Conservation (phyloP, 2,888 invertebrate species). For the Sesia bembeciformis region DNA sequence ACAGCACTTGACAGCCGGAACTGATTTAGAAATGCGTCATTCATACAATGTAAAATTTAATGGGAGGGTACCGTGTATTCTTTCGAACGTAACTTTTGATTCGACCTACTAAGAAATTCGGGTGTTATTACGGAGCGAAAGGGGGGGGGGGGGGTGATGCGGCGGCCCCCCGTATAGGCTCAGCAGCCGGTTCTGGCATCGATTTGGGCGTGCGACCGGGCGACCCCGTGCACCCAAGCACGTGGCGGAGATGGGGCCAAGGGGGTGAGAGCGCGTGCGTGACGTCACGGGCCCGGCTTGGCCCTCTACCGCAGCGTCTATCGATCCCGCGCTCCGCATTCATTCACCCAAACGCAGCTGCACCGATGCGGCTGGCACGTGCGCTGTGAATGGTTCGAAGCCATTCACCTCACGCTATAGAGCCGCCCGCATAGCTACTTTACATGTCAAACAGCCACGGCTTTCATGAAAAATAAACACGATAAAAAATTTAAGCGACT, state of each 20-base stretch:
- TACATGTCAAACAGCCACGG: slow-evolving; percentile 7
- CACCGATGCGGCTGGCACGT: slow-evolving; percentile 6
- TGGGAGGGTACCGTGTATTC: no score
- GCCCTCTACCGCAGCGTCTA: slow-evolving; percentile 28
- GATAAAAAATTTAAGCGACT: background rate
- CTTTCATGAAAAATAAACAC: background rate
- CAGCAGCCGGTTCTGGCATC: background rate
- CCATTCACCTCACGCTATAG: slow-evolving; percentile 9
- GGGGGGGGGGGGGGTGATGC: no score
- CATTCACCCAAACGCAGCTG: slow-evolving; percentile 29
- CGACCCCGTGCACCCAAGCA: slow-evolving; percentile 19
- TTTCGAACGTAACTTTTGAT: background rate
- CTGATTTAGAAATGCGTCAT: no score
- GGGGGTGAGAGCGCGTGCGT: slow-evolving; percentile 15
- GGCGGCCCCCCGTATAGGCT: no score
- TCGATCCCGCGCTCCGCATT: slow-evolving; percentile 25
- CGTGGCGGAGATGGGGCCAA: slow-evolving; percentile 17
- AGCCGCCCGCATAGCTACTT: slow-evolving; percentile 10
- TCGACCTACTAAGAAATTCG: background rate
- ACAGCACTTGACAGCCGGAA: no score
- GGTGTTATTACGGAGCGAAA: background rate
- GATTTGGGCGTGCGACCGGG: background rate
- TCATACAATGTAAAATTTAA: no score
- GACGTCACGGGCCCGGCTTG: slow-evolving; percentile 31
- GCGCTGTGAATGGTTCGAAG: slow-evolving; percentile 16